phyloP scores from a whole-genome alignment of 2,113 vertebrate species.

The Diphyllodes magnificus region DNA sequence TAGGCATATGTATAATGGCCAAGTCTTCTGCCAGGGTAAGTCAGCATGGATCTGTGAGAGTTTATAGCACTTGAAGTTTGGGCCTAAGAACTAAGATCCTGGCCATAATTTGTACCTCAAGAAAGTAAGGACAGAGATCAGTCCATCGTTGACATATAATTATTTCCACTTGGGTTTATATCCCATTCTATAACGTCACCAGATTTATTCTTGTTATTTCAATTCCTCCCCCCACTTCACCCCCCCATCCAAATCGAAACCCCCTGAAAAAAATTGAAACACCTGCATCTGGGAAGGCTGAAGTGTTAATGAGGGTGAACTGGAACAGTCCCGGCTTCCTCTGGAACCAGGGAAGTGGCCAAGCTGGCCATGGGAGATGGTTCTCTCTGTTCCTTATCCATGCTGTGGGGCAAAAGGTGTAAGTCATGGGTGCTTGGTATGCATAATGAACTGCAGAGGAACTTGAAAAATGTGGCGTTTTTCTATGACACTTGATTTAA shows the following conservation, averaged over 20 bases:
- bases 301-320: not conserved
- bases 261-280: not conserved
- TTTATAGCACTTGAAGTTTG: not conserved
- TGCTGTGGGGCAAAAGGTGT: not conserved
- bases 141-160: not conserved
- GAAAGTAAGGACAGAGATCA: not conserved
- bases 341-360: not conserved
- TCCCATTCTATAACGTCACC: not conserved
- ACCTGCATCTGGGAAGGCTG: not conserved
- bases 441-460: not conserved
- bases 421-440: not conserved
- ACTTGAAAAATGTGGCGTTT: not conserved
- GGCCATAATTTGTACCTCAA: not conserved
- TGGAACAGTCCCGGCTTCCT: not conserved
- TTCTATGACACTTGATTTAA: not conserved
- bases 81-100: not conserved
- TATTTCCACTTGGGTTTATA: not conserved
- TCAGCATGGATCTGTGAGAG: not conserved
- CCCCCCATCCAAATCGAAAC: not conserved
- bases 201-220: not conserved
- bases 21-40: not conserved
- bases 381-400: not conserved
- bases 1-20: not conserved
- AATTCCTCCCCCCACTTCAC: rapidly evolving
- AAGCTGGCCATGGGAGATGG: not conserved